phyloP scores from a whole-genome alignment of 2,113 vertebrate genomes.

The Cinclus cinclus region DNA sequence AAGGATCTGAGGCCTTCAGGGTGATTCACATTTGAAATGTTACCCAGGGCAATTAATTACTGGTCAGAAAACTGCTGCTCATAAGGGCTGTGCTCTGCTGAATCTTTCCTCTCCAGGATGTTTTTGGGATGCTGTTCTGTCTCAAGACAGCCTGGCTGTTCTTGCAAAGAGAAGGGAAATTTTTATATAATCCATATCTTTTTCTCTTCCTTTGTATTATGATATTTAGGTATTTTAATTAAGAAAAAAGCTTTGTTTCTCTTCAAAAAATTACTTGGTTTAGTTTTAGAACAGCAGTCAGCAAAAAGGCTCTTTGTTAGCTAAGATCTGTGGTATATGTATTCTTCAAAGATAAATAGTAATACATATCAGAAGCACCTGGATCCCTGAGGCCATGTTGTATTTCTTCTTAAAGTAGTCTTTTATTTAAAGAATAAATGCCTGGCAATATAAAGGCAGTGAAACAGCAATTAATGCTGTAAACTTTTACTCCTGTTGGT shows the following conservation, averaged over 20 bases:
- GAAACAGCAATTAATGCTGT: constrained; percentile 18
- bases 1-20: not conserved
- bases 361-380: not conserved
- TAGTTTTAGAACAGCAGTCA: not conserved
- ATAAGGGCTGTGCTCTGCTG: not conserved
- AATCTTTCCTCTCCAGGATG: not conserved
- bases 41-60: not conserved
- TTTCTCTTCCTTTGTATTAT: not conserved
- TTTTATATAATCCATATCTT: not conserved
- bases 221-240: not conserved
- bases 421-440: constrained; percentile 16
- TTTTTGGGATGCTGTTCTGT: not conserved
- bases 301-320: not conserved
- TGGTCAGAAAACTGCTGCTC: not conserved
- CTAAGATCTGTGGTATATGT: not conserved
- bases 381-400: not conserved
- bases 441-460: not conserved
- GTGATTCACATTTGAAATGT: not conserved
- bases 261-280: not conserved
- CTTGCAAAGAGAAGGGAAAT: not conserved
- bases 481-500: not conserved
- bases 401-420: not conserved
- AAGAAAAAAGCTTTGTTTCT: not conserved
- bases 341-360: not conserved
- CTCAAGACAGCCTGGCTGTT: not conserved